A percentile compares a stretch with the other conserved stretches of the same genome.
Evolutionary conservation across 1,140 invertebrate species (phyloP).

Genomic region (Hyles vespertilio): DNA sequence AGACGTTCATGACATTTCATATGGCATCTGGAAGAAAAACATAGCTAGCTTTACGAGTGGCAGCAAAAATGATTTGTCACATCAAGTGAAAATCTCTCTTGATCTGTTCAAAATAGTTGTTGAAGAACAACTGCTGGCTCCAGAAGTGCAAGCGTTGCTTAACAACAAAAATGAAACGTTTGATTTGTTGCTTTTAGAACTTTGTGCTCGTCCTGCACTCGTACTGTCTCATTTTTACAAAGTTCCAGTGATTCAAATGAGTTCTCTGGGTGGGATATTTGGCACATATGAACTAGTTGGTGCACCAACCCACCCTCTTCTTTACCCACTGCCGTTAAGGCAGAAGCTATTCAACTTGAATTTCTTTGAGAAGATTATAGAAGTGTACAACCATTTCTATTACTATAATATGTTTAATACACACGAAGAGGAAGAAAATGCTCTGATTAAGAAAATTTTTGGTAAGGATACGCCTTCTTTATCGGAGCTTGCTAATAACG

Average conservation of each 20-base stretch:
- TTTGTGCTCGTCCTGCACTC: constrained; percentile 24
- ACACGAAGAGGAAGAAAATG: constrained; percentile 7
- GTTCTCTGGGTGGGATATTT: constrained; percentile 13
- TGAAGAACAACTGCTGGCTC: constrained; percentile 26
- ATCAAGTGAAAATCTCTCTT: constrained; percentile 12
- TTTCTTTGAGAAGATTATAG: constrained; percentile 38
- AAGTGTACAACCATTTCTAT: constrained; percentile 22
- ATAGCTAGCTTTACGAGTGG: not conserved
- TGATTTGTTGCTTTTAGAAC: constrained; percentile 52
- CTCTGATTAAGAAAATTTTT: constrained; percentile 35
- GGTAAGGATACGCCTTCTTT: constrained; percentile 47
- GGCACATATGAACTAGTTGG: not conserved
- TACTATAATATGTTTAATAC: constrained; percentile 1
- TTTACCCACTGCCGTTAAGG: constrained; percentile 51
- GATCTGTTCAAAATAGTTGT: constrained; percentile 20
- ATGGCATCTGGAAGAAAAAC: too few species aligned
- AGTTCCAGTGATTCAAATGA: constrained; percentile 57
- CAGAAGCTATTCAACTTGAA: constrained; percentile 20
- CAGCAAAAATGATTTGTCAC: constrained; percentile 11
- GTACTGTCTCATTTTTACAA: constrained; percentile 55
- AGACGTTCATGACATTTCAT: too few species aligned
- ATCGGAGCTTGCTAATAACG: constrained; percentile 59
- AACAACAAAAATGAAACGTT: constrained; percentile 37
- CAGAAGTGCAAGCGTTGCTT: constrained; percentile 38
- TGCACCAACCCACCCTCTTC: constrained; percentile 45